Conservation (phyloP, 2,113 vertebrate genomes). For the Chaetodon trifascialis region DNA sequence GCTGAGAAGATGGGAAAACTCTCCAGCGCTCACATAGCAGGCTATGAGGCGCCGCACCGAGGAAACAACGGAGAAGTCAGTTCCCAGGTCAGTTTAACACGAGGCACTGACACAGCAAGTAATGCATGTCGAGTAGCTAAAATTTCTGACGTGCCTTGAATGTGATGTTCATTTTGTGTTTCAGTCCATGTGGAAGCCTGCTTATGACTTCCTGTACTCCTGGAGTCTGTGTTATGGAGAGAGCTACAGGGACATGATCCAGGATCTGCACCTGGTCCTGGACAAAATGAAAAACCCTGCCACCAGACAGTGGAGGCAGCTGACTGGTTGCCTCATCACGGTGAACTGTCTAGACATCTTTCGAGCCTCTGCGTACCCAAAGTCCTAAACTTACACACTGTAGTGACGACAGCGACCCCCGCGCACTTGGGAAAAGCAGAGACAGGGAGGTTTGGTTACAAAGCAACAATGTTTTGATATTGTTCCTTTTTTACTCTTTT, state of each 20-base stretch:
- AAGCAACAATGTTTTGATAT: not conserved
- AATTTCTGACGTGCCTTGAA: not conserved
- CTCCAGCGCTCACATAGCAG: conserved; percentile 90
- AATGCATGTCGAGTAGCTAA: not conserved
- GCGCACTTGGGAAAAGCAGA: conserved; percentile 19
- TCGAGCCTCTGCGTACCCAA: conserved; percentile 85
- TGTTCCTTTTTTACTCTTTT: conserved; percentile 22
- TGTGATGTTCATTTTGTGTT: conserved; percentile 23
- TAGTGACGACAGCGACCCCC: not conserved
- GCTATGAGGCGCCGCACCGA: conserved; percentile 91
- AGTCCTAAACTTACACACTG: conserved; percentile 57
- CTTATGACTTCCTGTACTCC: conserved; percentile 95
- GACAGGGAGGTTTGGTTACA: conserved; percentile 32
- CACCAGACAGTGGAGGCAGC: conserved; percentile 93
- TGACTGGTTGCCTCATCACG: conserved; percentile 92
- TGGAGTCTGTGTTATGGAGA: conserved; percentile 93
- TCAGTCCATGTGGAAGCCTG: conserved; percentile 98
- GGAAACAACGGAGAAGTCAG: conserved; percentile 86
- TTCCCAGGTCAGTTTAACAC: conserved; percentile 83
- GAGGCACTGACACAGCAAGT: not conserved
- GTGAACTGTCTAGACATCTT: conserved; percentile 92
- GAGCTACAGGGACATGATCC: conserved; percentile 91
- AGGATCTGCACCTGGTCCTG: conserved; percentile 93
- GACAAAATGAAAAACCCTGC: conserved; percentile 98
- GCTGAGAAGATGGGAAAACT: conserved; percentile 90